Percentiles rank a stretch among this genome's conserved stretches.
Conservation (phyloP, 1,140 invertebrate species). For the Gryon sp. region DNA sequence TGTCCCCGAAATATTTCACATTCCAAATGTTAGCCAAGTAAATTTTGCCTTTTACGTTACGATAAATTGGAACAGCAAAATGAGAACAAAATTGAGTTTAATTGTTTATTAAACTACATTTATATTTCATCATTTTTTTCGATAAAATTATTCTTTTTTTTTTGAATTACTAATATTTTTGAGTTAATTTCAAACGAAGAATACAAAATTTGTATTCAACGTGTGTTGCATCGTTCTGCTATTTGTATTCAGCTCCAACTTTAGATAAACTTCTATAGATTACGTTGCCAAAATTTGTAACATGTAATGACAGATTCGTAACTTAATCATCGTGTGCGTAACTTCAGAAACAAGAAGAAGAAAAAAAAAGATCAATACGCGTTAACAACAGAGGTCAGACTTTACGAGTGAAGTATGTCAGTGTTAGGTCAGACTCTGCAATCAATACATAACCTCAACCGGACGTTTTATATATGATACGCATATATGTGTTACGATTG, state of each 20-base stretch:
- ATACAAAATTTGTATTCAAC: slow-evolving; percentile 18
- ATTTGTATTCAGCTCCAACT: slow-evolving; percentile 19
- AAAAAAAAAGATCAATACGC: slow-evolving; percentile 72
- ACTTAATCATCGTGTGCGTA: slow-evolving; percentile 27
- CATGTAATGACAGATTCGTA: slow-evolving; percentile 23
- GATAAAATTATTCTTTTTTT: no score
- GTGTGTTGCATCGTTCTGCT: neutral
- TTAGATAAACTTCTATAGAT: slow-evolving; percentile 7
- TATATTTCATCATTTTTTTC: no score
- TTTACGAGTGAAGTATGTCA: slow-evolving; percentile 76
- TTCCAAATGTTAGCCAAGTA: no score
- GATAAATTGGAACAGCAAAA: no score
- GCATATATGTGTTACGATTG: slow-evolving; percentile 22
- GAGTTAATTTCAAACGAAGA: no score
- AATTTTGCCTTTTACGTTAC: no score
- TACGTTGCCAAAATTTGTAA: slow-evolving; percentile 1
- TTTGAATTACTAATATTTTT: no score
- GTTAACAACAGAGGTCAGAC: slow-evolving; percentile 75
- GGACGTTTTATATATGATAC: neutral
- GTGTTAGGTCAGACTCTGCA: slow-evolving; percentile 77
- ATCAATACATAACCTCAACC: slow-evolving; percentile 74
- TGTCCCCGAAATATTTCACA: no score
- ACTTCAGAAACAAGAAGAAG: slow-evolving; percentile 62
- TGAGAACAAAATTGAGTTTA: no score
- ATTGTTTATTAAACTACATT: no score